Base-by-base conservation (phyloP, 2,888 invertebrate species). In the Volucella zonaria region DNA sequence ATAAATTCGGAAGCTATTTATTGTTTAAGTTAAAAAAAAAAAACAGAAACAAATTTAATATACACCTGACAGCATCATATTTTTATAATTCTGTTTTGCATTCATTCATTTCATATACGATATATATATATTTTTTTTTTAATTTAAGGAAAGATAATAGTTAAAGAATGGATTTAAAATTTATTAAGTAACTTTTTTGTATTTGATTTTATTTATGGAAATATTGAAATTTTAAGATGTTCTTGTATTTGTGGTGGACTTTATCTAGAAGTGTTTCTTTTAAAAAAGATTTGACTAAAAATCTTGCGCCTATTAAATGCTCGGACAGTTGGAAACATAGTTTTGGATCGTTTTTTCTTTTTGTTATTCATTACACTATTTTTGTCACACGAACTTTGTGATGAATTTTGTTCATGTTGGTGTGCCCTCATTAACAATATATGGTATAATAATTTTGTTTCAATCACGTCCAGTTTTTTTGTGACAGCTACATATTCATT, bases 161-260 rank as follows among this genome's bases (percentile, higher is more conserved):
- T 42, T 18, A 43, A 10, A 59, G 11, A 64, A 23, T 14, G 58
- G 15, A 9, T 43, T 31, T 31, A 31, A 31, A 31, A 31, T 31
- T 31, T 31, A 14, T 54, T 58, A 38, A 14, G 42, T 38, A 51
- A 54, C 68, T 54, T 62, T 54, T 62, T 47, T 43, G 38, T 58
- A 8, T 23, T 43, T 8, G 38, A 40, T 42, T 23, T n/a, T 12
- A 8, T 54, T 66, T 45, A 12, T 67, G 23, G 12, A 64, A 52
- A 67, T 54, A 31, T 67, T 54, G n/a, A 54, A 43, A 52, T 54
- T 15, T 68, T 2, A n/a, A 38, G 40, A 70, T 59, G 49, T 38
- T 40, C n/a, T 15, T 47, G 4, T 8, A 40, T 12, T 43, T 45
- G 14, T 54, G 1, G 3, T 23, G 23, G 49, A 40, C 1, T 23